Evolutionary conservation across 2,888 invertebrate species (phyloP).

Genomic region (Calameuta filiformis): DNA sequence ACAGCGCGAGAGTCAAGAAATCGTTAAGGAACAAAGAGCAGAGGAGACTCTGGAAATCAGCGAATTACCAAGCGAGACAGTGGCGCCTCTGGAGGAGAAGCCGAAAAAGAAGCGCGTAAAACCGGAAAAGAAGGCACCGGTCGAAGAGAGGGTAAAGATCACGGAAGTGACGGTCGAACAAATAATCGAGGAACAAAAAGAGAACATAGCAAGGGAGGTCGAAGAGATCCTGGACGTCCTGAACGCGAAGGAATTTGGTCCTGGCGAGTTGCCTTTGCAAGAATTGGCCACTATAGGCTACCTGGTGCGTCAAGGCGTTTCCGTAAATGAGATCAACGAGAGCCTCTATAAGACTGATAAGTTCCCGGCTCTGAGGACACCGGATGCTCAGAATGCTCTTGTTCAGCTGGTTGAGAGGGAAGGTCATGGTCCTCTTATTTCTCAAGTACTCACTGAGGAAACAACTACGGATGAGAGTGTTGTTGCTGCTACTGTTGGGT

Average conservation of each 20-base stretch:
- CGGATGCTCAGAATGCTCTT: slow-evolving; percentile 86
- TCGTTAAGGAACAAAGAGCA: slow-evolving; percentile 9
- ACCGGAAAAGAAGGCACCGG: slow-evolving; percentile 52
- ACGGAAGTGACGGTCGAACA: slow-evolving; percentile 69
- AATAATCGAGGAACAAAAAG: slow-evolving; percentile 71
- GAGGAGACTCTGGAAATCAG: slow-evolving; percentile 25
- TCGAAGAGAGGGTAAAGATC: slow-evolving; percentile 62
- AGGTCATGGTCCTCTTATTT: slow-evolving; percentile 83
- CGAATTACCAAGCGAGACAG: slow-evolving; percentile 16
- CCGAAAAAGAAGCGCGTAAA: slow-evolving; percentile 37
- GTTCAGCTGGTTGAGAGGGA: slow-evolving; percentile 87
- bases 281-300: slow-evolving; percentile 87
- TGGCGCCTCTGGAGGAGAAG: slow-evolving; percentile 37
- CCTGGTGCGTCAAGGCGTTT: slow-evolving; percentile 79
- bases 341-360: slow-evolving; percentile 81
- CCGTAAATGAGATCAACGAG: slow-evolving; percentile 78
- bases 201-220: slow-evolving; percentile 77
- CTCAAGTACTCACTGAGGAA: slow-evolving; percentile 85
- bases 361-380: slow-evolving; percentile 82
- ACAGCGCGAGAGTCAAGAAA: slow-evolving; percentile 22
- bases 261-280: slow-evolving; percentile 81
- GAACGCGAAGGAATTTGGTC: slow-evolving; percentile 82
- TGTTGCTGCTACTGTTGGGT: slow-evolving; percentile 84
- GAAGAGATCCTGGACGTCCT: slow-evolving; percentile 80
- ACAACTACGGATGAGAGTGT: slow-evolving; percentile 81